Percentiles rank a stretch among this genome's conserved stretches.
phyloP scores from a whole-genome alignment of 2,113 vertebrate species.

The Tachysurus fulvidraco region DNA sequence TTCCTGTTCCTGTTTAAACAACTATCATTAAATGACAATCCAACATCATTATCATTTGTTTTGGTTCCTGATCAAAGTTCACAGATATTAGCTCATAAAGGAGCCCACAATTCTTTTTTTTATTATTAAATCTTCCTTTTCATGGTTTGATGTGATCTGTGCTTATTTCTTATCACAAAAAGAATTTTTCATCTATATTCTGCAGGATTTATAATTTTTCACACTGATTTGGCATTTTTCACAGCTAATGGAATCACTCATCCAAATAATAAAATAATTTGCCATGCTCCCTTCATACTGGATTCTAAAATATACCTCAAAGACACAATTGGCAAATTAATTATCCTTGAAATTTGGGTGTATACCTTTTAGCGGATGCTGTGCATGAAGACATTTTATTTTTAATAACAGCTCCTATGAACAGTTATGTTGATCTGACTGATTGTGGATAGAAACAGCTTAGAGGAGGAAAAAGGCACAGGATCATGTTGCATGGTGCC shows the following conservation, averaged over 20 bases:
- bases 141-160: conserved; percentile 21
- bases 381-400: conserved; percentile 11
- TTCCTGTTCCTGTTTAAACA: not conserved
- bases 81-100: not conserved
- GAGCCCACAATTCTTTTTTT: not conserved
- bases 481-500: conserved; percentile 5
- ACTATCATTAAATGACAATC: not conserved
- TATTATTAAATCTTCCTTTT: not conserved
- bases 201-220: conserved; percentile 34
- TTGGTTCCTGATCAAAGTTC: not conserved
- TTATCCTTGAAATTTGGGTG: conserved; percentile 19
- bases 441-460: conserved; percentile 25
- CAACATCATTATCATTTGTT: not conserved
- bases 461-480: not conserved
- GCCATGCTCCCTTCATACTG: conserved; percentile 25
- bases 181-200: conserved; percentile 34
- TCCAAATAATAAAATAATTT: conserved; percentile 46
- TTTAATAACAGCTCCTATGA: conserved; percentile 27
- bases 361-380: conserved; percentile 15
- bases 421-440: not conserved
- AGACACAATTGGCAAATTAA: conserved; percentile 33
- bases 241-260: conserved; percentile 36
- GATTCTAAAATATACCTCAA: conserved; percentile 20
- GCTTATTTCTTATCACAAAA: conserved; percentile 38
- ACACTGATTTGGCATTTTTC: conserved; percentile 24